phyloP scores from a whole-genome alignment of 2,797 vertebrate genomes.

The Cossypha dichroa region DNA sequence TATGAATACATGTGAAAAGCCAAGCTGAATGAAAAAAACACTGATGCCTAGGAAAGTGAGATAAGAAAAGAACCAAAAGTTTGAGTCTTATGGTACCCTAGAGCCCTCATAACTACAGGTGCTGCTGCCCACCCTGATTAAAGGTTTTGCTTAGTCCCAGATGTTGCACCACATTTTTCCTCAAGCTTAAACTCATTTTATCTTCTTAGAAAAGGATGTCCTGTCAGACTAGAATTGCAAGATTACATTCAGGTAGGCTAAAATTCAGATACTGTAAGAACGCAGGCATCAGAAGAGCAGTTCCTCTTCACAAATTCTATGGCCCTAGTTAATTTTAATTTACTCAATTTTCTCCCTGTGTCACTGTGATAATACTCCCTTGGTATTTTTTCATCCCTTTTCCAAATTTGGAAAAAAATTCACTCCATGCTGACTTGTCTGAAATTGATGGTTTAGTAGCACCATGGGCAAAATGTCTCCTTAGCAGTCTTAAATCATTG shows the following conservation, averaged over 20 bases:
- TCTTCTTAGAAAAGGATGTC: background rate
- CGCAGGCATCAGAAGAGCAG: background rate
- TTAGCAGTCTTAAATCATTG: background rate
- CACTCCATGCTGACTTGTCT: background rate
- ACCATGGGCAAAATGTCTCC: background rate
- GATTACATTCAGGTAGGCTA: background rate
- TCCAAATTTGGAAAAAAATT: background rate
- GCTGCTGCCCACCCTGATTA: background rate
- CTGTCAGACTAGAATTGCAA: background rate
- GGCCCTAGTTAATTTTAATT: background rate
- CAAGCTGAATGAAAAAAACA: background rate
- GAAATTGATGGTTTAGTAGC: background rate
- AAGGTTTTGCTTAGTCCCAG: background rate
- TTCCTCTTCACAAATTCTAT: background rate
- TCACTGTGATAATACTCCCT: background rate
- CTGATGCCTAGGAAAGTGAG: background rate
- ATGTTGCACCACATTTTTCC: fast-evolving
- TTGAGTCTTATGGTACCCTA: background rate
- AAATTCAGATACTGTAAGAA: background rate
- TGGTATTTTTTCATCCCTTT: background rate
- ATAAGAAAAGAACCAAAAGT: background rate
- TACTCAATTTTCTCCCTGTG: background rate
- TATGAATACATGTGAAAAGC: background rate
- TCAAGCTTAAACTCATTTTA: background rate
- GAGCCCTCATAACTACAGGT: background rate